These are phyloP conservation scores for Calidris pygmaea DNA, from an alignment of 2,113 vertebrate species.

Conservation along the genomic window DNA sequence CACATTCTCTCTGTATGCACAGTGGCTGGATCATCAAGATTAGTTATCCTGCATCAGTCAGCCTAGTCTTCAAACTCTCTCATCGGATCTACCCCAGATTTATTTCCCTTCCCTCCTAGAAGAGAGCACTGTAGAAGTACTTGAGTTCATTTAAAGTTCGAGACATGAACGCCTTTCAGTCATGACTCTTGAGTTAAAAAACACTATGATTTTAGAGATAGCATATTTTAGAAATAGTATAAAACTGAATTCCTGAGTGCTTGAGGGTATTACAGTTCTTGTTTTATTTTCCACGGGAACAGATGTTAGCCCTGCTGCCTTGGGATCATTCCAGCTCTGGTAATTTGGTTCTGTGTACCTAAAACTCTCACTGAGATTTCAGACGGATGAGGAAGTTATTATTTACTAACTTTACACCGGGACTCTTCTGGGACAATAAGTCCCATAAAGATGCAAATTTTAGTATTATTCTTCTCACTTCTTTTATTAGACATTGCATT, in stretches of 20 bases:
- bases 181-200: neutral
- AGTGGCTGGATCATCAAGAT: neutral
- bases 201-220: neutral
- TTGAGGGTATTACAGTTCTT: slow-evolving; percentile 3
- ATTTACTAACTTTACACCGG: neutral
- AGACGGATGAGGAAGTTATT: slow-evolving; percentile 9
- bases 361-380: slow-evolving; percentile 38
- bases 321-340: slow-evolving; percentile 19
- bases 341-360: slow-evolving; percentile 19
- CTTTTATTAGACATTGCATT: neutral
- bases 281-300: slow-evolving; percentile 9
- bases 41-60: neutral
- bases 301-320: slow-evolving; percentile 49
- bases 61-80: neutral
- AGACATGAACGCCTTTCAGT: neutral
- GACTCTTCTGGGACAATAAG: neutral
- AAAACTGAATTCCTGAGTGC: slow-evolving; percentile 4
- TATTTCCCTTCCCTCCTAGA: neutral
- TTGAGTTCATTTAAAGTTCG: neutral
- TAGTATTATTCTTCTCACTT: neutral
- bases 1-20: neutral
- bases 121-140: neutral
- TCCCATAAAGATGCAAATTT: neutral
- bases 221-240: neutral
- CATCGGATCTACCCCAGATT: neutral